These are phyloP conservation scores for Stenolophus ochropezus DNA, from an alignment of 2,888 invertebrate species.

Conservation along the genomic window DNA sequence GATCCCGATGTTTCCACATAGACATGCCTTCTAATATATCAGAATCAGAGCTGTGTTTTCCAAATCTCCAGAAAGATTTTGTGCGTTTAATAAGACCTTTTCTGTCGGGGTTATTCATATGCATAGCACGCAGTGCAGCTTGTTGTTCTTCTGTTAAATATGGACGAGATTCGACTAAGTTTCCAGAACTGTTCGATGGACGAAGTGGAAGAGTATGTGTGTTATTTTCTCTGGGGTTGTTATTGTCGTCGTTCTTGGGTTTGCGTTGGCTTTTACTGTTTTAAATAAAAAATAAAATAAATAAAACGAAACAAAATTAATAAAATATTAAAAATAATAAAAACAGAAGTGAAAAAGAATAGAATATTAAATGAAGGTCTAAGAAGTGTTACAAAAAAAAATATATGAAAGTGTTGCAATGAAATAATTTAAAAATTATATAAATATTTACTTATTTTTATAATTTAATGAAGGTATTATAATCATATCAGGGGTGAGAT, in stretches of 20 bases:
- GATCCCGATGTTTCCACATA: conserved; percentile 88
- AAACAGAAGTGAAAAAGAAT: neutral
- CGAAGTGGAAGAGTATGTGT: conserved; percentile 65
- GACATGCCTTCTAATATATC: conserved; percentile 92
- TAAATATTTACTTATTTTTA: too few relatives aligned
- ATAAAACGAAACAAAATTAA: conserved; percentile 61
- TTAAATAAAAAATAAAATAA: conserved; percentile 64
- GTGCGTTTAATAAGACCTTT: conserved; percentile 86
- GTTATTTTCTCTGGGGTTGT: conserved; percentile 66
- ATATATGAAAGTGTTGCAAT: too few relatives aligned
- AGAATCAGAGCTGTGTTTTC: conserved; percentile 80
- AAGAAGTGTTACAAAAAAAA: too few relatives aligned
- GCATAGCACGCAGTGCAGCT: conserved; percentile 72
- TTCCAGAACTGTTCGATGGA: conserved; percentile 70
- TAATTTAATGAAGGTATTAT: too few relatives aligned
- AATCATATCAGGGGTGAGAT: too few relatives aligned
- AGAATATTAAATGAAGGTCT: too few relatives aligned
- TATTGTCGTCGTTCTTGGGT: conserved; percentile 69
- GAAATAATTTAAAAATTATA: too few relatives aligned
- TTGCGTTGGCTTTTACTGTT: conserved; percentile 64
- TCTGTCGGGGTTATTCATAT: conserved; percentile 76
- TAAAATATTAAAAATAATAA: neutral
- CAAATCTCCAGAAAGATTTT: conserved; percentile 91
- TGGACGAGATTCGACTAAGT: conserved; percentile 70
- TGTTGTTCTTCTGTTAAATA: conserved; percentile 78